These are phyloP conservation scores for Hipposideros larvatus DNA, from an alignment of 2,797 vertebrate species.

Conservation along the genomic window DNA sequence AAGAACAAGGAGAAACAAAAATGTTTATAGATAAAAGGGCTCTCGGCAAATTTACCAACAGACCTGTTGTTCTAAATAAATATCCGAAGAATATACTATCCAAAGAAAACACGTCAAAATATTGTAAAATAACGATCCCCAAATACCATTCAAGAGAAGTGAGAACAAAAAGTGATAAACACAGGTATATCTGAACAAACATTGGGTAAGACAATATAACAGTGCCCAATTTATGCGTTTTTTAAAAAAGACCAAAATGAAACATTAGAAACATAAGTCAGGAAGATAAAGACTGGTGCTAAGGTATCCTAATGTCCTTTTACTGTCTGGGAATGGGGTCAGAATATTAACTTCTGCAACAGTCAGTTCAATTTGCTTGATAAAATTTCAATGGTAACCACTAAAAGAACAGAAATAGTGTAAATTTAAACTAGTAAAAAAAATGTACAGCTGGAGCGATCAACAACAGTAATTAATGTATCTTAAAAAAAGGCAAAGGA, in stretches of 20 bases:
- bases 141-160: background rate
- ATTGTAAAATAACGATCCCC: background rate
- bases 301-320: background rate
- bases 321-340: background rate
- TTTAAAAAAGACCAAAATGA: slow-evolving; percentile 11
- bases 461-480: background rate
- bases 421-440: background rate
- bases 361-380: background rate
- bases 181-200: background rate
- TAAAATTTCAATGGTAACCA: background rate
- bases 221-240: background rate
- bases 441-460: background rate
- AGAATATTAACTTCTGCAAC: slow-evolving; percentile 36
- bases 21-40: background rate
- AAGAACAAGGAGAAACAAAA: background rate
- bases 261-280: background rate
- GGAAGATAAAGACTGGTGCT: background rate
- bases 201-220: background rate
- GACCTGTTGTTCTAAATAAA: background rate
- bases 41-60: background rate
- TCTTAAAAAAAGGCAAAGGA: background rate
- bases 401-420: slow-evolving; percentile 3
- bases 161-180: slow-evolving; percentile 25
- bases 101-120: slow-evolving; percentile 40
- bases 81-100: background rate